Conservation (phyloP, 92 coral and sea anemone species). For the Zoanthus sociatus region DNA sequence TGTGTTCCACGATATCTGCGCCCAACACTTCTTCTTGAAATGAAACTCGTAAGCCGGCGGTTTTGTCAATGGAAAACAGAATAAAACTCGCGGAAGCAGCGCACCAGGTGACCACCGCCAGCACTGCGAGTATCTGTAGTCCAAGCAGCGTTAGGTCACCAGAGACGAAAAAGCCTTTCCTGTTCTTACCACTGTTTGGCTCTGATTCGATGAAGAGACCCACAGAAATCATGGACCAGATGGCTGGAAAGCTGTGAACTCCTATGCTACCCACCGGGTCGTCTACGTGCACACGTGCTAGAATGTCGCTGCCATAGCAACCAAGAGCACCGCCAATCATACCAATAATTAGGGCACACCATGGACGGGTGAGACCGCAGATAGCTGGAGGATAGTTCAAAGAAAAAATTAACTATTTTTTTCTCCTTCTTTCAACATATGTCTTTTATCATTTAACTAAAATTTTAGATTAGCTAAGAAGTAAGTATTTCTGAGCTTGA, state of each 20-base stretch:
- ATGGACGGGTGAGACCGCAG: conserved; percentile 73
- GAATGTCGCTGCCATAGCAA: conserved; percentile 66
- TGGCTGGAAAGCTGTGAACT: conserved; percentile 67
- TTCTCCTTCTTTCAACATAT: too few species aligned
- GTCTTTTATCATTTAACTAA: too few species aligned
- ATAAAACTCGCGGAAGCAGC: conserved; percentile 46
- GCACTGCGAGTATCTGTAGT: conserved; percentile 54
- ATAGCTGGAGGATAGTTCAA: conserved; percentile 35
- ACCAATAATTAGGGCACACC: conserved; percentile 67
- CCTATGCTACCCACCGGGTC: conserved; percentile 74
- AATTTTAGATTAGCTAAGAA: too few species aligned
- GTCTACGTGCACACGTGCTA: conserved; percentile 62
- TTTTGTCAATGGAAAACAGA: conserved; percentile 57
- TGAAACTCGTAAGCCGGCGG: conserved; percentile 68
- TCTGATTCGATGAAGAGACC: conserved; percentile 65
- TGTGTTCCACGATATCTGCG: conserved; percentile 73
- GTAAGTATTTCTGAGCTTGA: too few species aligned
- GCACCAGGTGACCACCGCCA: conserved; percentile 63
- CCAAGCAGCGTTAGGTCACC: conserved; percentile 61
- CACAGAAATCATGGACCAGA: conserved; percentile 73
- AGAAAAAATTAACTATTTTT: too few species aligned
- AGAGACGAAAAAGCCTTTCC: conserved; percentile 57
- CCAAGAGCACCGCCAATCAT: conserved; percentile 64
- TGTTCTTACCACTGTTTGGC: conserved; percentile 38
- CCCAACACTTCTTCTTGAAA: conserved; percentile 75